phyloP scores from a whole-genome alignment of 1,140 invertebrate genomes.

The Lepidurus couesii region DNA sequence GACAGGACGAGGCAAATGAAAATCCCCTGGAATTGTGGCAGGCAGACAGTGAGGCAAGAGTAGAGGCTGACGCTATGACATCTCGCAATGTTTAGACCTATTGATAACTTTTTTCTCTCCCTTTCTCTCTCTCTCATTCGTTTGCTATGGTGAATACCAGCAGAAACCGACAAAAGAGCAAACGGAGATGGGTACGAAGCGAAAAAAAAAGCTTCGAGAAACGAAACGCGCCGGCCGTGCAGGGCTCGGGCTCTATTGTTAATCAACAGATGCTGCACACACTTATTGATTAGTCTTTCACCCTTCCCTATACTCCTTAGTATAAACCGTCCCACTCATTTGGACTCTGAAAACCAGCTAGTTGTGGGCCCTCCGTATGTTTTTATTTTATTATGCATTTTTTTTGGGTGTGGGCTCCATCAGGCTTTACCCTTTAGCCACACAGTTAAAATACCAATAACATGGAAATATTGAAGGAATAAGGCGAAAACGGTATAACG shows the following conservation, averaged over 20 bases:
- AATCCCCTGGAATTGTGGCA: background rate
- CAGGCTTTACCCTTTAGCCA: no score
- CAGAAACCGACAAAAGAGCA: background rate
- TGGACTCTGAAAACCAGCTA: background rate
- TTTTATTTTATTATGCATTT: no score
- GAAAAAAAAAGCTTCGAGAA: background rate
- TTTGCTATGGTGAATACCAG: background rate
- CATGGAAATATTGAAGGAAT: no score
- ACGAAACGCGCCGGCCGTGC: background rate
- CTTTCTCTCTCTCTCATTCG: background rate
- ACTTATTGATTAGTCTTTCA: constrained; percentile 15
- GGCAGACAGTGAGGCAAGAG: background rate
- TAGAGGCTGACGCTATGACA: background rate
- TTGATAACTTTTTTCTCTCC: background rate
- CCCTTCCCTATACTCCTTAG: background rate
- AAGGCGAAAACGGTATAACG: no score
- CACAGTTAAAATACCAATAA: no score
- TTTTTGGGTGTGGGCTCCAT: no score
- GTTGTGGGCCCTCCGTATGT: background rate
- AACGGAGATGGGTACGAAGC: background rate
- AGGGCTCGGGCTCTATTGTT: background rate
- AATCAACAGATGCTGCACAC: constrained; percentile 21
- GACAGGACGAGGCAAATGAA: constrained; percentile 4
- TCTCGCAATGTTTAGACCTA: background rate
- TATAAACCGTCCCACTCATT: constrained; percentile 11